Base-by-base conservation (phyloP, 2,797 vertebrate species). In the Acanthopagrus latus region DNA sequence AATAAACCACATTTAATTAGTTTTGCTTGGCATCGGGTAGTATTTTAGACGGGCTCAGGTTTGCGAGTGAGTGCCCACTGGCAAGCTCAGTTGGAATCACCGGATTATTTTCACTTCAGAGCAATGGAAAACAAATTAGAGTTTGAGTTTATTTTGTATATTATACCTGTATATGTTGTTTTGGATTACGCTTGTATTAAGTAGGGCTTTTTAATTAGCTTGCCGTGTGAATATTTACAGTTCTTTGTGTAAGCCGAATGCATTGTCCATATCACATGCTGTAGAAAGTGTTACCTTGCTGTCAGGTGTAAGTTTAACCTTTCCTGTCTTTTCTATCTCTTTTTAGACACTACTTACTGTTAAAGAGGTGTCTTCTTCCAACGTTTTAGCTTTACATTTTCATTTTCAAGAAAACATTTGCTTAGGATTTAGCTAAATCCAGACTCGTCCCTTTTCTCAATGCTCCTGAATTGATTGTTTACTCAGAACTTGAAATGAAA, bases 1-100 rank as follows among this genome's bases (percentile, higher is more conserved):
- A 86, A 87, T 82, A 81, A 91, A 82, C 75, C 82, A 71, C 74
- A 84, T 84, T 88, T 90, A 87, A 90, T 90, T 81, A 78, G 74
- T 87, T 90, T 82, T 73, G 23, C 78, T 84, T 85, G 83, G 81
- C 84, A 85, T 25, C 81, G 56, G 62, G 20, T 78, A 17, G 33
- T 78, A 65, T 76, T 88, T 89, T 73, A 80, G 58, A 81, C 71
- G 56, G 79, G 76, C 77, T 80, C 21, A 71, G 60, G 55, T 69
- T 80, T 81, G 44, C 55, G 60, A 33, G 33, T 8, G 25, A 58
- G 41, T 55, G 84, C 77, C 77, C 27, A 83, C 63, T 86, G 83
- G 86, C 84, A 85, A 72, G 76, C 66, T 71, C 75, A 75, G 29
- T 76, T 83, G 41, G 59, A 89, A 87, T 71, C 62, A 73, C 50